A percentile compares a stretch with the other conserved stretches of the same genome.
These are phyloP conservation scores for Adineta ricciae DNA, from an alignment of 2,888 invertebrate genomes.

Conservation along the genomic window DNA sequence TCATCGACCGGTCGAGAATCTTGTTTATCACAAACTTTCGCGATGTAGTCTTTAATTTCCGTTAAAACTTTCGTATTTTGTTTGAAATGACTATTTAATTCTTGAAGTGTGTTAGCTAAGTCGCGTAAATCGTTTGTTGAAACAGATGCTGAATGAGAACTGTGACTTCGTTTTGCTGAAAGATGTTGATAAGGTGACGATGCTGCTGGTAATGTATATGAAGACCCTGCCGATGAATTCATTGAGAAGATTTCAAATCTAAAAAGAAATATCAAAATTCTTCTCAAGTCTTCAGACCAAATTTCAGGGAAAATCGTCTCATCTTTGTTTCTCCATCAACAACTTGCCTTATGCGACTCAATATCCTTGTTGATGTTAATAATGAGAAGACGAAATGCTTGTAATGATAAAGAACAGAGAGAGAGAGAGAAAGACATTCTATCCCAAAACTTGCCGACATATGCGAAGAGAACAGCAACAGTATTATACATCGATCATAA, in stretches of 20 bases:
- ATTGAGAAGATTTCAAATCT: background rate
- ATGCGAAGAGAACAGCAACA: background rate
- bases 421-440: background rate
- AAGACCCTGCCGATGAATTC: background rate
- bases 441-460: background rate
- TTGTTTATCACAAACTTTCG: conserved; percentile 18
- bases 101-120: background rate
- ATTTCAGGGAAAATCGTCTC: too few species aligned
- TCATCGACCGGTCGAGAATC: background rate
- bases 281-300: background rate
- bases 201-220: background rate
- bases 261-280: background rate
- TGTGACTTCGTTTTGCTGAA: background rate
- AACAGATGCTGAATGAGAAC: background rate
- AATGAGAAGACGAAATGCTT: background rate
- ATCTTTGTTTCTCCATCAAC: background rate
- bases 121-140: background rate
- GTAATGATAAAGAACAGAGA: background rate
- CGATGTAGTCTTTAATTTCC: background rate
- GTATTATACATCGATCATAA: background rate
- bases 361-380: background rate
- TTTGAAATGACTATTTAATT: conserved; percentile 18
- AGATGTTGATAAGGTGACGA: background rate
- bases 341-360: background rate
- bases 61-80: background rate